phyloP scores from a whole-genome alignment of 2,888 invertebrate genomes.

The Xanthorhoe spadicearia region DNA sequence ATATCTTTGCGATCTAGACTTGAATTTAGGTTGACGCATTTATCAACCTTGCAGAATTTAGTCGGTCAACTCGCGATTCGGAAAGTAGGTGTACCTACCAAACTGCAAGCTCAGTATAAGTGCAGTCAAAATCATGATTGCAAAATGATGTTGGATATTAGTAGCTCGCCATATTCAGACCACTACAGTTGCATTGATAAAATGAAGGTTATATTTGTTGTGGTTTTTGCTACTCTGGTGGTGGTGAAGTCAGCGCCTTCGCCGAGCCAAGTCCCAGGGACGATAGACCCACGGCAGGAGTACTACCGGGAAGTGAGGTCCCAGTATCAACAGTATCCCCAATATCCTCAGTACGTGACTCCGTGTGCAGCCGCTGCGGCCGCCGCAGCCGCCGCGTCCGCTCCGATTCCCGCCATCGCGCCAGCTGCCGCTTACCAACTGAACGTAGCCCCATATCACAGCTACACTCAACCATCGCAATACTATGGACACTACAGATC shows the following conservation, averaged over 20 bases:
- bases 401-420: slow-evolving; percentile 46
- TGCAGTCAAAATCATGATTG: slow-evolving; percentile 51
- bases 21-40: slow-evolving; percentile 16
- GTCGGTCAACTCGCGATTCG: slow-evolving; percentile 58
- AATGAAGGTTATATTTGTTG: slow-evolving; percentile 62
- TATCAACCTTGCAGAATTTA: slow-evolving; percentile 51
- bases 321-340: slow-evolving; percentile 52
- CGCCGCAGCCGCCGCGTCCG: slow-evolving; percentile 53
- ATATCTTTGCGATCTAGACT: not conserved
- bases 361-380: slow-evolving; percentile 58
- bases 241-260: slow-evolving; percentile 54
- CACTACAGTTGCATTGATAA: slow-evolving; percentile 55
- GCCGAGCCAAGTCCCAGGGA: slow-evolving; percentile 39
- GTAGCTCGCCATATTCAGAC: slow-evolving; percentile 48
- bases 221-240: slow-evolving; percentile 46
- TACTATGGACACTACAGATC: slow-evolving; percentile 60
- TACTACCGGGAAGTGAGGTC: slow-evolving; percentile 56
- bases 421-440: slow-evolving; percentile 42
- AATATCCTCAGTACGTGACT: slow-evolving; percentile 51
- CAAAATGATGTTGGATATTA: slow-evolving; percentile 68
- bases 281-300: slow-evolving; percentile 42
- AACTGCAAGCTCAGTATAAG: slow-evolving; percentile 59
- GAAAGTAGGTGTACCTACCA: slow-evolving; percentile 41
- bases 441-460: slow-evolving; percentile 44
- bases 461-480: slow-evolving; percentile 41